Percentiles rank a stretch among this genome's conserved stretches.
Evolutionary conservation across 1,140 invertebrate species (phyloP).

Genomic region (Rhizoglyphus robini): DNA sequence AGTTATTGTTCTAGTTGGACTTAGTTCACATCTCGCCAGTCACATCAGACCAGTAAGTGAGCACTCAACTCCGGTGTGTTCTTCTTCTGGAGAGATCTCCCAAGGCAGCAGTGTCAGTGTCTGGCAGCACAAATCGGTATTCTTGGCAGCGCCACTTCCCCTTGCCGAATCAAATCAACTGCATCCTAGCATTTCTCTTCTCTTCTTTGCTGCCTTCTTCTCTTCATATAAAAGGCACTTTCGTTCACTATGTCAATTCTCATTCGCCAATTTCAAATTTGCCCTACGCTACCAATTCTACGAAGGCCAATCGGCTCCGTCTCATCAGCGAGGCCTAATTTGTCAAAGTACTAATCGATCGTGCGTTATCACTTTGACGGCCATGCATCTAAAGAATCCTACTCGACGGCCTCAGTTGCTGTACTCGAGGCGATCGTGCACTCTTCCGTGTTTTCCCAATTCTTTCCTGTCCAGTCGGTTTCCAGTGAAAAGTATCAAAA

Average conservation of each 20-base stretch:
- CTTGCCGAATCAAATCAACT: neutral
- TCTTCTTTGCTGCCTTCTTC: neutral
- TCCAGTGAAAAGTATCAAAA: neutral
- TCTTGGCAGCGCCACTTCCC: conserved; percentile 8
- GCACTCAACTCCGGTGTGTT: no score
- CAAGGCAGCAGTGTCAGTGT: neutral
- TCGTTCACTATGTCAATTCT: conserved; percentile 2
- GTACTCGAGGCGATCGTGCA: neutral
- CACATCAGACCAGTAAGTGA: no score
- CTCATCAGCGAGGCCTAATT: neutral
- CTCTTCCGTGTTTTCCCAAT: neutral
- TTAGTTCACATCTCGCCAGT: neutral
- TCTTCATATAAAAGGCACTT: neutral
- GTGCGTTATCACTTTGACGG: no score
- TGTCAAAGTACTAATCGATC: neutral
- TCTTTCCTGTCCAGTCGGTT: neutral
- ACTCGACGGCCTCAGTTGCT: neutral
- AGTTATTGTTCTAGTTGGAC: neutral
- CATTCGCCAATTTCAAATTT: neutral
- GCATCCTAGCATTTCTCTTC: neutral
- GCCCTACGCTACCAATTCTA: neutral
- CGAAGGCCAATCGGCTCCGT: neutral
- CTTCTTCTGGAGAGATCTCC: no score
- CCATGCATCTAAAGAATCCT: no score
- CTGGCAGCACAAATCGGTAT: neutral